Base-by-base conservation (phyloP, 2,113 vertebrate genomes). In the Micronycteris hirsuta region DNA sequence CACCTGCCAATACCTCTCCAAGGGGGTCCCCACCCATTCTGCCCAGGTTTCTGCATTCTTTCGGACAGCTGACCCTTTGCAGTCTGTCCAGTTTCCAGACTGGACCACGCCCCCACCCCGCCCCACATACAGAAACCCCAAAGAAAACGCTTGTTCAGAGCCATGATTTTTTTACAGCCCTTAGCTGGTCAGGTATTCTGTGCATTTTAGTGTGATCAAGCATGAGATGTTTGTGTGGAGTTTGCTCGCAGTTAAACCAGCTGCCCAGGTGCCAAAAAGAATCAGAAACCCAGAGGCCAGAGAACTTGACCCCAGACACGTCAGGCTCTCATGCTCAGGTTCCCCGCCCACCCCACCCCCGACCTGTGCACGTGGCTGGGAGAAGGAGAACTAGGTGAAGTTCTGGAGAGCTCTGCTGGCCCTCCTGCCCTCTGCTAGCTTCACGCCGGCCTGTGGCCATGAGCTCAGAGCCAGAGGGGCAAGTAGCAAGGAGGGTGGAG, bases 241-340 rank as follows among this genome's bases (percentile, higher is more conserved):
- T 61, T 45, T 28, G 38, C 52, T 73, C 0, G 5, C 19, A 19
- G 43, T 24, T 7, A 36, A 26, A 41, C 1, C 1, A 0, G 20
- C 47, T 36, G 31, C 45, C 5, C 0, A 1, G 9, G 22, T 0
- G 4, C 19, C 5, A 16, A 41, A 14, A 28, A 82, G 56, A 67
- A 43, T 33, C 81, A 17, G 9, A 68, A 49, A 56, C 22, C 28
- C 31, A 0, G n/a, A 61, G 61, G 20, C 8, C 0, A 1, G n/a
- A 49, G 31, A 94, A 28, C 17, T 28, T 74, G 88, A 87, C 17
- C 38, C 0, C 13, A 36, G 56, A 70, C 20, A 43, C 15, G 2
- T 3, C n/a, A 0, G 12, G 24, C 16, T 33, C 31, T 52, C 0
- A 1, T 0, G 0, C 45, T 36, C 1, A 1, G 3, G 28, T 33